These are phyloP conservation scores for Diceros bicornis DNA, from an alignment of 2,797 vertebrate species.

Conservation along the genomic window DNA sequence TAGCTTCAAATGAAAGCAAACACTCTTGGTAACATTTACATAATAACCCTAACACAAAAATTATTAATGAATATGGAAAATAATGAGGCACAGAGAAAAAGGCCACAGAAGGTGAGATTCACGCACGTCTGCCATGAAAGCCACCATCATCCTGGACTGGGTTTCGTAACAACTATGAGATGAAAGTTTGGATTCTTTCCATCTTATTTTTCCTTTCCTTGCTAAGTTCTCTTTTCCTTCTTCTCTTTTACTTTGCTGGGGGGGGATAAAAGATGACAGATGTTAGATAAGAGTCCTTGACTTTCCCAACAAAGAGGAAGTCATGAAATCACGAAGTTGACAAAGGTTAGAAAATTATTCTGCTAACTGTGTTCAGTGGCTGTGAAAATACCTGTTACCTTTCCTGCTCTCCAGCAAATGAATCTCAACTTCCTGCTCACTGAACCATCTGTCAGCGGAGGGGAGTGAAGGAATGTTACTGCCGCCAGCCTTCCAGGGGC, in stretches of 20 bases:
- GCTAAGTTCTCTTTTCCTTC: not conserved
- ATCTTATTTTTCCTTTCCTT: not conserved
- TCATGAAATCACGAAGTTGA: not conserved
- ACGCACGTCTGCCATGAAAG: not conserved
- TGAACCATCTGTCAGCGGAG: not conserved
- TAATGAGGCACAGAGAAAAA: constrained; percentile 19
- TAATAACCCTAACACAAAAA: not conserved
- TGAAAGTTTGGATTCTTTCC: not conserved
- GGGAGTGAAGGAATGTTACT: not conserved
- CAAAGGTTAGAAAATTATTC: not conserved
- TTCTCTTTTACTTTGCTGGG: not conserved
- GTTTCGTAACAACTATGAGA: not conserved
- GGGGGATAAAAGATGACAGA: not conserved
- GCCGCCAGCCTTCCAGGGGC: not conserved
- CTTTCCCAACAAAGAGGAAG: constrained; percentile 8
- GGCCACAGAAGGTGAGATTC: not conserved
- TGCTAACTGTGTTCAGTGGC: not conserved
- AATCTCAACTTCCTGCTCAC: not conserved
- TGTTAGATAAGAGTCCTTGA: not conserved
- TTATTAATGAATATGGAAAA: constrained; percentile 40
- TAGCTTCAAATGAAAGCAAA: not conserved
- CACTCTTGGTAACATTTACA: not conserved
- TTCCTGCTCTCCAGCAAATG: not conserved
- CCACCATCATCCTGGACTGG: not conserved
- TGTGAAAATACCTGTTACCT: not conserved